These are phyloP conservation scores for Dasysyrphus albostriatus DNA, from an alignment of 2,888 invertebrate species.

Conservation along the genomic window DNA sequence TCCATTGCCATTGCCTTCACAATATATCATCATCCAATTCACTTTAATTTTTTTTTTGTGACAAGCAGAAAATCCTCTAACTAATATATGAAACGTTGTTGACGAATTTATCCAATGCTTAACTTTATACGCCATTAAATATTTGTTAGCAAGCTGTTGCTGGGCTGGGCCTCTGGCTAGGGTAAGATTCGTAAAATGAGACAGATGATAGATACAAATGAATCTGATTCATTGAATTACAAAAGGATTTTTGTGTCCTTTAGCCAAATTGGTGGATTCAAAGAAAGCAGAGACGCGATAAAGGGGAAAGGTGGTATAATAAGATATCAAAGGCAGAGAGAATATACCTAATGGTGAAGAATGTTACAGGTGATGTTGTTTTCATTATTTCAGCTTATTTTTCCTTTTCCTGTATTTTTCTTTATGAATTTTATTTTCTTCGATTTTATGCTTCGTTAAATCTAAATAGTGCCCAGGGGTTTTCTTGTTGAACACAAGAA, in stretches of 20 bases:
- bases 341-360: constrained; percentile 13
- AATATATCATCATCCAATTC: neutral
- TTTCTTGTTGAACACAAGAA: constrained; percentile 11
- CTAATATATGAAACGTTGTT: neutral
- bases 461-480: constrained; percentile 32
- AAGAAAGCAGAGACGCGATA: neutral
- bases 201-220: constrained; percentile 27
- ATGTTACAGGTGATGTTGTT: constrained; percentile 53
- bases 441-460: constrained; percentile 44
- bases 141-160: neutral
- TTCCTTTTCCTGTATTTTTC: neutral
- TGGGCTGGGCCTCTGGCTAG: neutral
- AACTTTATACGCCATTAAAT: neutral
- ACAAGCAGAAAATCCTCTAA: neutral
- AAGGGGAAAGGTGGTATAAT: neutral
- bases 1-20: neutral
- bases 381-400: constrained; percentile 12
- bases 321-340: neutral
- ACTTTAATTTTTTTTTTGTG: neutral
- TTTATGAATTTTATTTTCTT: constrained; percentile 33
- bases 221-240: constrained; percentile 51
- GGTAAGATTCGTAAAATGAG: neutral
- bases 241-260: constrained; percentile 44
- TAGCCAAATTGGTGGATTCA: constrained; percentile 8
- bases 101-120: constrained; percentile 1